Evolutionary conservation across 2,797 vertebrate genomes (phyloP).

Genomic region (Thunnus albacares): DNA sequence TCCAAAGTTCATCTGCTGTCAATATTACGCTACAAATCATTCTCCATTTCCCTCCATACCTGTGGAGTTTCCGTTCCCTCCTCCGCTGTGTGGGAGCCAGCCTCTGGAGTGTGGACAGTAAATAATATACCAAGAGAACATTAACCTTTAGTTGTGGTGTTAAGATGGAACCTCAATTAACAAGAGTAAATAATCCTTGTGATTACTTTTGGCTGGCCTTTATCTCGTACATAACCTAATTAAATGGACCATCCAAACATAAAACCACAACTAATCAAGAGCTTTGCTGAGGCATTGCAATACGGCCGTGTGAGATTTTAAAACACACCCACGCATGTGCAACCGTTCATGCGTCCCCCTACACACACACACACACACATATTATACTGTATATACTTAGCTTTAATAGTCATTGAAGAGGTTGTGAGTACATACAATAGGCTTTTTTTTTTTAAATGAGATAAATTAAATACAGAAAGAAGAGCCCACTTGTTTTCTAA

Average conservation of each 20-base stretch:
- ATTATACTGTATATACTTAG: conserved; percentile 2
- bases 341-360: conserved; percentile 10
- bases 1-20: conserved; percentile 69
- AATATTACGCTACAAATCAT: conserved; percentile 64
- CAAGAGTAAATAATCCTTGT: conserved; percentile 90
- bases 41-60: conserved; percentile 33
- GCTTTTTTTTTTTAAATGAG: conserved; percentile 12
- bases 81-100: conserved; percentile 27
- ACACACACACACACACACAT: conserved; percentile 27
- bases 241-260: conserved; percentile 87
- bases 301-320: conserved; percentile 58
- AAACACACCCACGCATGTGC: conserved; percentile 59
- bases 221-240: conserved; percentile 85
- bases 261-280: conserved; percentile 87
- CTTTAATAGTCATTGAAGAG: conserved; percentile 41
- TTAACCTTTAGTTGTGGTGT: conserved; percentile 87
- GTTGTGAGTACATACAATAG: conserved; percentile 31
- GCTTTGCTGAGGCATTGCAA: conserved; percentile 73
- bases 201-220: conserved; percentile 85
- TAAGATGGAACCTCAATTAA: conserved; percentile 88
- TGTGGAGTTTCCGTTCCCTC: conserved; percentile 45
- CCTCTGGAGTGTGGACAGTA: conserved; percentile 72
- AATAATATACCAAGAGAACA: conserved; percentile 83
- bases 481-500: conserved; percentile 12
- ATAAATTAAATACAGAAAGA: conserved; percentile 15